Base-by-base conservation (phyloP, 2,888 invertebrate species). In the Andrena marginata region DNA sequence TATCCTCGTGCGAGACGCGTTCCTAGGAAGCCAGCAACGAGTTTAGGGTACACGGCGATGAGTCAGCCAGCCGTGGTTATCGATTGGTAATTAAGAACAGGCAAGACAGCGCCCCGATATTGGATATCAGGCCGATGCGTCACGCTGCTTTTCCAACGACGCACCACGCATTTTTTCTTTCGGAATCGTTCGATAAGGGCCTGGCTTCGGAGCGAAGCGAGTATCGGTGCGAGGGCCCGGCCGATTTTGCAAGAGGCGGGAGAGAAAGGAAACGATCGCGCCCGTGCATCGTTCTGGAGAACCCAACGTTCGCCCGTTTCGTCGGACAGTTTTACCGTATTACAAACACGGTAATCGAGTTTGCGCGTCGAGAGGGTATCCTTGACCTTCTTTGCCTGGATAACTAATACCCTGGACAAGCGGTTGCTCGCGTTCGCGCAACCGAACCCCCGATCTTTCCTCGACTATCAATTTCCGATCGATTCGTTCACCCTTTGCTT, bases 51-150 rank as follows among this genome's bases (percentile, higher is more conserved):
- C 33, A 26, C 31, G 29, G 73, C 29, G 82, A 65, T 85, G 89
- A 87, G 33, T 89, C 89, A 90, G 33, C 29, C 77, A 65, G 5
- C 26, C n/a, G 26, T 72, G 26, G 72, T 87, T 88, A 90, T 90
- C 85, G 91, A 89, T 87, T 63, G 77, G 72, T 77, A 90, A 90
- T 86, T 82, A 84, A 85, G 62, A 85, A 74, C 76, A 26, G 23
- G 42, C n/a, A 42, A 49, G 54, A 62, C 49, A n/a, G 26, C 20
- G 42, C 35, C 29, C n/a, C 65, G 85, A 85, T 85, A 87, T 77
- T 60, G 69, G 80, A 77, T 88, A 85, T 77, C 84, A 54, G 13
- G 10, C 2, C 79, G 33, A 73, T 88, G 80, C 73, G 73, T 87
- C 83, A 84, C 68, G n/a, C 48, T 51, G 60, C n/a, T 26, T 26